Base-by-base conservation (phyloP, 2,888 invertebrate genomes). In the Zhuqinia jingwanae region DNA sequence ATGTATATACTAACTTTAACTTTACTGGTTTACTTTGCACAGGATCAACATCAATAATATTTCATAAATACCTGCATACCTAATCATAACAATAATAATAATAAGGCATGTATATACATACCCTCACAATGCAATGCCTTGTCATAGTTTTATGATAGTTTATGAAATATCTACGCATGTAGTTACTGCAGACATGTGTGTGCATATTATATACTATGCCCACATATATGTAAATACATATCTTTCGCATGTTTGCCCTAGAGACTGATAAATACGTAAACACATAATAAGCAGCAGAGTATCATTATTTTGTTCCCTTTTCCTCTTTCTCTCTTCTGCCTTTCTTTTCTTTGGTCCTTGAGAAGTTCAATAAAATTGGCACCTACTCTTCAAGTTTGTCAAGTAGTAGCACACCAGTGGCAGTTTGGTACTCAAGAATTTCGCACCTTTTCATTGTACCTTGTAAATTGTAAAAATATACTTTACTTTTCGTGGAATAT, bases 361-460 rank as follows among this genome's bases (percentile, higher is more conserved):
- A 75, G 22, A 56, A 75, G 50, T 75, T 75, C 56, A 56, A 75
- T 68, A 68, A 68, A 68, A 68, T 68, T 68, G 20, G 68, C 68
- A 68, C 68, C 68, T 68, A 20, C 68, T 45, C 22, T 68, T 17
- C 45, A 68, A 45, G 45, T 68, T 63, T 30, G 6, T 15, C 17
- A 63, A 56, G 56, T 60, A 53, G 63, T 42, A 75, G 73, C 47
- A 70, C 13, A 65, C 47, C 76, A 76, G 83, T 83, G 47, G 82
- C 81, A 81, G 65, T 65, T n/a, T 83, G 42, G 75, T 70, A 53
- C 83, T 58, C 27, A 79, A 73, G 60, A 78, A 85, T 85, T 85
- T 85, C 85, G 78, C 85, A 85, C 85, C 85, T 85, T 73, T 79
- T 68, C 27, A 73, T 75, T 82, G 47, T 30, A 36, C 20, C 63